Conservation (phyloP, 2,888 invertebrate species). For the Hirtodrosophila confusa region DNA sequence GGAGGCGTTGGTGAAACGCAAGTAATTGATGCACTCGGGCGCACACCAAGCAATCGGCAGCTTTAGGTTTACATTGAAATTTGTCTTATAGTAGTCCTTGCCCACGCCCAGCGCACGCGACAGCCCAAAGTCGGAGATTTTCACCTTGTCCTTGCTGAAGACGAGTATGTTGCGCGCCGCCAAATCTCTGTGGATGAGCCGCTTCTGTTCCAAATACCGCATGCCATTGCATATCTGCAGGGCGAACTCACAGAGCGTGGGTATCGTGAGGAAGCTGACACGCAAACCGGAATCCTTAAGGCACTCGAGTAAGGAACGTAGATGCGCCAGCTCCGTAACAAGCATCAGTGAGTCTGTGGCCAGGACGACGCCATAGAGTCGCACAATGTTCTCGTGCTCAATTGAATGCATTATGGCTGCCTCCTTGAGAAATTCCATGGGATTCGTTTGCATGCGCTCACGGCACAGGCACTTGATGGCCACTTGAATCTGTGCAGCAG, state of each 20-base stretch:
- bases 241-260: constrained; percentile 96
- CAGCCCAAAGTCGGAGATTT: constrained; percentile 99
- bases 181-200: constrained; percentile 98
- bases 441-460: constrained; percentile 97
- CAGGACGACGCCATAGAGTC: constrained; percentile 98
- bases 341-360: constrained; percentile 94
- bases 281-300: constrained; percentile 96
- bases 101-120: constrained; percentile 98
- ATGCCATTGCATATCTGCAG: constrained; percentile 98
- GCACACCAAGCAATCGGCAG: constrained; percentile 99
- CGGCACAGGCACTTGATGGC: constrained; percentile 98
- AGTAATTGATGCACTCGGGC: constrained; percentile 97
- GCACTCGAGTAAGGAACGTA: constrained; percentile 97
- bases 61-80: constrained; percentile 98
- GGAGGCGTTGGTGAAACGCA: constrained; percentile 97
- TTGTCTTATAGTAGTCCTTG: constrained; percentile 99
- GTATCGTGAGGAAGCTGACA: constrained; percentile 94
- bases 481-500: constrained; percentile 90
- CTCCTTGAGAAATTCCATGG: constrained; percentile 98
- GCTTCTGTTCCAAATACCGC: constrained; percentile 97
- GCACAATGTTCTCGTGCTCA: constrained; percentile 97
- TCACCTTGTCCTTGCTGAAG: constrained; percentile 97
- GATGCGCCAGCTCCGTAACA: constrained; percentile 96
- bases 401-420: constrained; percentile 99
- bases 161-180: constrained; percentile 99